A percentile compares a stretch with the other conserved stretches of the same genome.
Evolutionary conservation across 2,797 vertebrate species (phyloP).

Genomic region (Dryobates pubescens): DNA sequence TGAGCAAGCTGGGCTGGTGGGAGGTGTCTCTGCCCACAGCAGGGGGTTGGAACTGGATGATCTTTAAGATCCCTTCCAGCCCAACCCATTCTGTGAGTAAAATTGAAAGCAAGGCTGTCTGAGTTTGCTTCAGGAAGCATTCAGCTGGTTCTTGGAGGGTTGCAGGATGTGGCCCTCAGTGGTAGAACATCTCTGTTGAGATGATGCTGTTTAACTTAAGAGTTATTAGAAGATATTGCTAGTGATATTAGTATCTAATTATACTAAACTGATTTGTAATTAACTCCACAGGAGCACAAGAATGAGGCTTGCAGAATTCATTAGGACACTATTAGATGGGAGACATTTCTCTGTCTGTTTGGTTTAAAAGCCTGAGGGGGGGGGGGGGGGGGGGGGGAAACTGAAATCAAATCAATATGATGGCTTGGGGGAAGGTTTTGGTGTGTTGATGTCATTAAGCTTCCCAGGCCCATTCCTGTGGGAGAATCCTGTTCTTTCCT

Average conservation of each 20-base stretch:
- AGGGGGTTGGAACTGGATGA: too few relatives aligned
- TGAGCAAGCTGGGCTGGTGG: too few relatives aligned
- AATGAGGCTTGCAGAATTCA: constrained; percentile 73
- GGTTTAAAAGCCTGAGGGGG: background rate
- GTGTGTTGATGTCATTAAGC: background rate
- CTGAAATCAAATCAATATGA: background rate
- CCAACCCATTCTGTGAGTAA: background rate
- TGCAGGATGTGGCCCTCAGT: constrained; percentile 1
- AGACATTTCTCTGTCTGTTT: constrained; percentile 58
- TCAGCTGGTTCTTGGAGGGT: background rate
- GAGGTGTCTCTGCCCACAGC: too few relatives aligned
- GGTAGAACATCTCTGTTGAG: constrained; percentile 54
- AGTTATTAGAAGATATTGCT: constrained; percentile 77
- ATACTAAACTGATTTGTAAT: constrained; percentile 78
- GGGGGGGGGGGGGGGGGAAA: too few relatives aligned
- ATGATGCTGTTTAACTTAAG: constrained; percentile 41
- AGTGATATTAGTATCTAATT: constrained; percentile 79
- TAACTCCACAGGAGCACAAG: constrained; percentile 68
- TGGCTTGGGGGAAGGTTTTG: constrained; percentile 11
- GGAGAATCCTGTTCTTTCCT: background rate
- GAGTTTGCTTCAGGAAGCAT: background rate
- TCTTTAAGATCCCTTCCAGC: too few relatives aligned
- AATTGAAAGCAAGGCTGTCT: background rate
- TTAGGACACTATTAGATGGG: constrained; percentile 64
- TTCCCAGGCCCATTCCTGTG: background rate